Percentiles rank a stretch among this genome's conserved stretches.
Evolutionary conservation across 2,797 vertebrate species (phyloP).

Genomic region (Sphenodon punctatus): DNA sequence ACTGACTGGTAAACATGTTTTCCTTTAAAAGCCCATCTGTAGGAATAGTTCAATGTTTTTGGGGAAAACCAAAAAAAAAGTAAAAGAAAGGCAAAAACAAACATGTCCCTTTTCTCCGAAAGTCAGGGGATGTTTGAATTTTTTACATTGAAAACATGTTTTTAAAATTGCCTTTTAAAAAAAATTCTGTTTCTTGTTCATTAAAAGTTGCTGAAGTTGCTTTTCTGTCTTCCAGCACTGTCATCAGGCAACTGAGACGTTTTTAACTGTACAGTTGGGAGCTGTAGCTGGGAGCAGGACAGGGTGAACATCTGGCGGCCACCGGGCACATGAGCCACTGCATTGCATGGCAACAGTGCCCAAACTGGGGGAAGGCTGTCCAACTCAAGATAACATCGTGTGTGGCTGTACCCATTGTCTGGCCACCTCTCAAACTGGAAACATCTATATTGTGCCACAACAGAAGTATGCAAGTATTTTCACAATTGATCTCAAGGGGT

Average conservation of each 20-base stretch:
- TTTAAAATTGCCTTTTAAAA: constrained; percentile 6
- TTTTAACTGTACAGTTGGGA: not conserved
- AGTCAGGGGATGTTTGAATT: constrained; percentile 40
- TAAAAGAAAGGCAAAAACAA: constrained; percentile 53
- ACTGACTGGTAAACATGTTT: constrained; percentile 92
- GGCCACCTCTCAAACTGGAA: too few relatives aligned
- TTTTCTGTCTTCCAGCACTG: not conserved
- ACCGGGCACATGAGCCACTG: too few relatives aligned
- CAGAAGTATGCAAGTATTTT: too few relatives aligned
- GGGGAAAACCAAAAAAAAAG: constrained; percentile 65
- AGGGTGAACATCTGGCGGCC: too few relatives aligned
- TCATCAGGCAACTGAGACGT: not conserved
- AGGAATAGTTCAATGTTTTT: constrained; percentile 72
- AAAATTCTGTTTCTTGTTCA: not conserved
- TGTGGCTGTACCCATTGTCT: too few relatives aligned
- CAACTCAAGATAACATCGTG: too few relatives aligned
- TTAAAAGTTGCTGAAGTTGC: not conserved
- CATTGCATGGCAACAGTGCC: too few relatives aligned
- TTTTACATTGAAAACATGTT: not conserved
- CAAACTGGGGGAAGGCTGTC: too few relatives aligned
- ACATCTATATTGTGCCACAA: too few relatives aligned
- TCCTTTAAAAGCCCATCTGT: constrained; percentile 83
- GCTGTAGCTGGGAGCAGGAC: too few relatives aligned
- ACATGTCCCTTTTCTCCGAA: constrained; percentile 42
- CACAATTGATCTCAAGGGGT: too few relatives aligned